Evolutionary conservation across 2,888 invertebrate genomes (phyloP).

Genomic region (Congeria kusceri): DNA sequence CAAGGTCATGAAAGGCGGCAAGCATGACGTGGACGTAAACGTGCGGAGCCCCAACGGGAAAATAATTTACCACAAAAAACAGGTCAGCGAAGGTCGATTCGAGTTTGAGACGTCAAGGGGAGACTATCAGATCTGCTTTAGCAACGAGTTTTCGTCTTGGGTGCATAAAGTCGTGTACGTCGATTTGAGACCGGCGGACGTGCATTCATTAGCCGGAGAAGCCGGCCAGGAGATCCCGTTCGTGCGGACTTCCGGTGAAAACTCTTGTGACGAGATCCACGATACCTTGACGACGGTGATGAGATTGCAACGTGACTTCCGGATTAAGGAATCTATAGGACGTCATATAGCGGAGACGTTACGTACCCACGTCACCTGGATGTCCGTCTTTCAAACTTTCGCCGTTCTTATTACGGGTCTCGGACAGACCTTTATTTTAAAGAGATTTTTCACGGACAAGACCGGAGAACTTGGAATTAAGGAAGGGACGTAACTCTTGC

Average conservation of each 20-base stretch:
- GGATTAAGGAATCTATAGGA: slow-evolving; percentile 79
- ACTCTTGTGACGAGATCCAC: slow-evolving; percentile 75
- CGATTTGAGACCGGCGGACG: slow-evolving; percentile 75
- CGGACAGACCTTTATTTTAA: slow-evolving; percentile 81
- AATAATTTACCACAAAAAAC: slow-evolving; percentile 75
- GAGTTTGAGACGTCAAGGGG: slow-evolving; percentile 80
- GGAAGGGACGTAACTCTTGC: slow-evolving; percentile 13
- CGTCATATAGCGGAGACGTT: slow-evolving; percentile 80
- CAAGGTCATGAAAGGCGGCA: slow-evolving; percentile 80
- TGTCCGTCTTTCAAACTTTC: slow-evolving; percentile 78
- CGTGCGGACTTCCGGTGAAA: slow-evolving; percentile 70
- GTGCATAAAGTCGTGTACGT: slow-evolving; percentile 81
- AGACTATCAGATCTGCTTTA: slow-evolving; percentile 81
- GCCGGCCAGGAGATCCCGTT: slow-evolving; percentile 70
- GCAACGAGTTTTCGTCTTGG: slow-evolving; percentile 82
- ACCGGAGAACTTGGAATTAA: slow-evolving; percentile 21
- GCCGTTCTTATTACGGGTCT: slow-evolving; percentile 80
- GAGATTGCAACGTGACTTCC: slow-evolving; percentile 75
- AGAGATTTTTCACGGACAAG: slow-evolving; percentile 80
- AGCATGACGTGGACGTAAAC: slow-evolving; percentile 80
- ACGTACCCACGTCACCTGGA: slow-evolving; percentile 76
- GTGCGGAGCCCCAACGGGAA: slow-evolving; percentile 81
- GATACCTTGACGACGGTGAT: slow-evolving; percentile 71
- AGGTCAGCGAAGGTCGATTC: slow-evolving; percentile 69
- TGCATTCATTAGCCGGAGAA: slow-evolving; percentile 74